These are phyloP conservation scores for Hoplostethus mediterraneus DNA, from an alignment of 2,797 vertebrate genomes.

Conservation along the genomic window DNA sequence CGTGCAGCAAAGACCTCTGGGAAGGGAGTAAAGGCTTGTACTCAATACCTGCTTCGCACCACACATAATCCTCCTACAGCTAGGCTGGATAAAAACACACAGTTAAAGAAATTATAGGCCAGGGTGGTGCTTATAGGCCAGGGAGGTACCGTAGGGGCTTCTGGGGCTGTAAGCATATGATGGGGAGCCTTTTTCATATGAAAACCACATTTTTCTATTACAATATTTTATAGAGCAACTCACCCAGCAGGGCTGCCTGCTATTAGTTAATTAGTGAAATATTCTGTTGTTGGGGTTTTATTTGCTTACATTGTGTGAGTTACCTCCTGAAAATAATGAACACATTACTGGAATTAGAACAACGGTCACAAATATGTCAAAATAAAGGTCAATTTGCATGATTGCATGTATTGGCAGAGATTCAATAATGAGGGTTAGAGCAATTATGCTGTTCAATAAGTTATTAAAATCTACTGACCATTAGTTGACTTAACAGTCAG, in stretches of 20 bases:
- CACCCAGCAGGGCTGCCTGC: too few species aligned
- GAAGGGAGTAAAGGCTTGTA: slow-evolving; percentile 12
- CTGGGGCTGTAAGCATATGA: neutral
- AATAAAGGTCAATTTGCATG: neutral
- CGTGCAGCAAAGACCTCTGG: slow-evolving; percentile 22
- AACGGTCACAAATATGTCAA: neutral
- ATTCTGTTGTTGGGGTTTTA: neutral
- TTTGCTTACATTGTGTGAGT: too few species aligned
- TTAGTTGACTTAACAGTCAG: neutral
- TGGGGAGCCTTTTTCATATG: neutral
- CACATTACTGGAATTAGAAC: neutral
- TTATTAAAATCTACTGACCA: neutral
- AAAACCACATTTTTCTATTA: neutral
- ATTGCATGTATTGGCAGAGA: neutral
- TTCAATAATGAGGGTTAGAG: neutral
- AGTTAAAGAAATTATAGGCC: neutral
- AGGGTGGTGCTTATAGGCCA: neutral
- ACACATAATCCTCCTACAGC: slow-evolving; percentile 36
- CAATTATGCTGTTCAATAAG: neutral
- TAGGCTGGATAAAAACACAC: slow-evolving; percentile 4
- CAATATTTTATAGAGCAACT: neutral
- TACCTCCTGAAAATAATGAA: neutral
- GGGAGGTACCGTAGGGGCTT: neutral
- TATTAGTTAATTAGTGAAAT: neutral
- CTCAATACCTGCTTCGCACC: slow-evolving; percentile 38